phyloP scores from a whole-genome alignment of 2,113 vertebrate species.

The Uropsilus gracilis region DNA sequence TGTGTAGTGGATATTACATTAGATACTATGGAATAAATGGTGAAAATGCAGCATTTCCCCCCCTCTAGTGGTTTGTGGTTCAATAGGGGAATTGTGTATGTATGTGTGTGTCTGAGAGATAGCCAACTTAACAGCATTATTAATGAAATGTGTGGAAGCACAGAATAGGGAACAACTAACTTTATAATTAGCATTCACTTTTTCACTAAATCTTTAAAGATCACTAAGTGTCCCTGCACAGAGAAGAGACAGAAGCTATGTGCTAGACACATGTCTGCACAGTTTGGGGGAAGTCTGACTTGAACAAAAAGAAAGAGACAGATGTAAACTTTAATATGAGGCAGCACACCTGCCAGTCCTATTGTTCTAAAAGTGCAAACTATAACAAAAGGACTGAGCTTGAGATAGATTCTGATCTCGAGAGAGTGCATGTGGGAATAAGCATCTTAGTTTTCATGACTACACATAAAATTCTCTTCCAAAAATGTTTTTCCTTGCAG shows the following conservation, averaged over 20 bases:
- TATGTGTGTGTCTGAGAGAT: not conserved
- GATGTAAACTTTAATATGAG: not conserved
- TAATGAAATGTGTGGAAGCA: not conserved
- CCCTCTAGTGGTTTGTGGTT: not conserved
- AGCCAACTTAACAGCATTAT: not conserved
- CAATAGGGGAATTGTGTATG: not conserved
- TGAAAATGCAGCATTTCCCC: not conserved
- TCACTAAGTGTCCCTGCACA: not conserved
- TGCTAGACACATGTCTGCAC: not conserved
- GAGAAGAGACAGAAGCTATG: not conserved
- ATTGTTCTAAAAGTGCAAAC: not conserved
- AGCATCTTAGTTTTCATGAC: not conserved
- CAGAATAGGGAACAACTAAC: not conserved
- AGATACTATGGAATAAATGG: not conserved
- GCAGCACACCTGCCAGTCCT: not conserved
- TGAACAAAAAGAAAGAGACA: not conserved
- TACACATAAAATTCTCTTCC: not conserved
- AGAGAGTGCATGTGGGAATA: not conserved
- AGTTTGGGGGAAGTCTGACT: not conserved
- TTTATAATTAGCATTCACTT: not conserved
- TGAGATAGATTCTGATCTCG: not conserved
- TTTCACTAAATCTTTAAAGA: conserved; percentile 30
- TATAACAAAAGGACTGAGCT: not conserved
- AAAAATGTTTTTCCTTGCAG: not conserved
- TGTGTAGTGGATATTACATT: not conserved